phyloP scores from a whole-genome alignment of 2,888 invertebrate genomes.

The Amphipyra berbera region DNA sequence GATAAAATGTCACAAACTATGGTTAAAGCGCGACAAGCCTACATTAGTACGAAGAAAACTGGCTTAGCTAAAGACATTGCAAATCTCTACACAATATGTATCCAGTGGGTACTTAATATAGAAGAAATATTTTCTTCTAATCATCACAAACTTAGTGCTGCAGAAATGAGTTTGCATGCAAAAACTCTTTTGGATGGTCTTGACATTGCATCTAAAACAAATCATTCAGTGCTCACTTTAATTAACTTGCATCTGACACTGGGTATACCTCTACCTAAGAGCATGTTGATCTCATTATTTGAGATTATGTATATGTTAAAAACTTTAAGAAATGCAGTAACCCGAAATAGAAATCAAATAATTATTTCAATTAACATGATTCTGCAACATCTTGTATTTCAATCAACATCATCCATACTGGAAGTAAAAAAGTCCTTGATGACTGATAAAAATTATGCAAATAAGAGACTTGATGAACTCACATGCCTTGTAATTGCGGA shows the following conservation, averaged over 20 bases:
- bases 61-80: conserved; percentile 91
- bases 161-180: conserved; percentile 83
- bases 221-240: conserved; percentile 86
- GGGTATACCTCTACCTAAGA: conserved; percentile 94
- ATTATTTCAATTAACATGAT: conserved; percentile 94
- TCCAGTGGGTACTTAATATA: conserved; percentile 80
- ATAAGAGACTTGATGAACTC: conserved; percentile 92
- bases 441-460: conserved; percentile 91
- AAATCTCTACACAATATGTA: conserved; percentile 72
- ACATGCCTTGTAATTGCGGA: conserved; percentile 94
- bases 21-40: conserved; percentile 88
- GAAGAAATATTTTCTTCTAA: conserved; percentile 79
- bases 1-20: conserved; percentile 82
- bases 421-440: conserved; percentile 92
- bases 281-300: conserved; percentile 93
- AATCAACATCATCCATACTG: conserved; percentile 91
- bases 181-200: conserved; percentile 90
- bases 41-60: conserved; percentile 89
- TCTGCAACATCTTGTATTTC: conserved; percentile 94
- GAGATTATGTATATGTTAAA: conserved; percentile 95
- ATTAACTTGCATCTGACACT: conserved; percentile 93
- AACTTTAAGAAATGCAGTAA: conserved; percentile 92
- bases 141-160: conserved; percentile 79
- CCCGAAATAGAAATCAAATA: conserved; percentile 92
- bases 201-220: conserved; percentile 92